Evolutionary conservation across 2,888 invertebrate species (phyloP), one percentile per base, ranked within the genome.

Genomic region (Synanthedon formicaeformis): DNA sequence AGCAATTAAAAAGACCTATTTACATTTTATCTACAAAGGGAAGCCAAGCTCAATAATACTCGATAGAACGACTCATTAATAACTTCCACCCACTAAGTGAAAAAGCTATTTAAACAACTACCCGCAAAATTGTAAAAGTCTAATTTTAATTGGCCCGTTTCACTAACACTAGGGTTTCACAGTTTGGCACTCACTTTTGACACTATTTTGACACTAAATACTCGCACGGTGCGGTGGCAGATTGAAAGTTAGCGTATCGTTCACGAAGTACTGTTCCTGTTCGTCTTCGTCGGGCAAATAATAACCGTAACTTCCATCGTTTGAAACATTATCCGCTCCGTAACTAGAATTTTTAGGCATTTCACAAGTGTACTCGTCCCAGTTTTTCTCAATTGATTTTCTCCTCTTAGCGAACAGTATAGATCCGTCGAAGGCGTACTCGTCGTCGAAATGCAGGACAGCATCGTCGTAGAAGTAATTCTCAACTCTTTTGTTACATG

Each of bases 391-490:
- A 2, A 79, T 58, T 54, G 82, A 84, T 87, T 87, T 87, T 86
- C 87, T 85, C 23, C 87, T 54, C 53, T 87, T 87, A 4, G 87
- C 85, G 56, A 84, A 87, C 16, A 87, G 56, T 55, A 84, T 85
- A 1, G 88, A 86, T 0, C 88, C 87, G 53, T 88, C 88, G 59
- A 87, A 84, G 0, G 84, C 81, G 61, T 86, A 86, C 53, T 88
- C 87, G 50, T 88, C 88, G 40, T 88, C 88, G 57, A 88, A 85
- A 53, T 82, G 82, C 48, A 88, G 54, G 0, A 88, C 84, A 0
- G 88, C 83, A 51, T 88, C 88, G 52, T 88, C 88, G 53, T 88
- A 88, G 62, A 88, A 88, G 51, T 88, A 88, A 51, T 87, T 88
- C 41, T 85, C 81, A 1, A 73, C 65, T 0, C 71, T 62, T 57